Conservation (phyloP, 1,140 invertebrate species). For the Agrypnia vestita region DNA sequence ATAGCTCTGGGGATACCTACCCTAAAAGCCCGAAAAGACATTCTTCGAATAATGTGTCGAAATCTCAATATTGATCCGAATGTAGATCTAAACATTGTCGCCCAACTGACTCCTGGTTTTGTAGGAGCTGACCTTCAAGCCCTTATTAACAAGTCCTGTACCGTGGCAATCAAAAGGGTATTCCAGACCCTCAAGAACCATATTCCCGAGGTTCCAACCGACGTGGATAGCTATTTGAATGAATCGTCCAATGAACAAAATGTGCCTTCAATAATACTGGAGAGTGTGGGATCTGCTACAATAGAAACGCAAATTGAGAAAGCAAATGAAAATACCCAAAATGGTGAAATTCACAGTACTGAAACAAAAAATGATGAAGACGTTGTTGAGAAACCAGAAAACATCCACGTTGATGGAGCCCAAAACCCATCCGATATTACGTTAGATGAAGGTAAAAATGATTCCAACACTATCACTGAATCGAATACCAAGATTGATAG, state of each 20-base stretch:
- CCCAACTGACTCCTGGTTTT: constrained; percentile 94
- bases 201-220: background rate
- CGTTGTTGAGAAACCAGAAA: background rate
- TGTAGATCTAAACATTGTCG: constrained; percentile 82
- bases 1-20: constrained; percentile 95
- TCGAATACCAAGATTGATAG: constrained; percentile 40
- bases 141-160: constrained; percentile 89
- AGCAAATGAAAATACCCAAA: constrained; percentile 43
- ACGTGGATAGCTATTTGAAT: constrained; percentile 1
- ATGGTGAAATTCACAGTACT: constrained; percentile 7
- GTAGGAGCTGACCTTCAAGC: constrained; percentile 96
- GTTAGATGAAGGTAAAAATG: constrained; percentile 25
- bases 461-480: constrained; percentile 4
- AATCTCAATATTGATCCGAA: constrained; percentile 80
- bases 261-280: constrained; percentile 12
- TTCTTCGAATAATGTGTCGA: constrained; percentile 82
- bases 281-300: constrained; percentile 31
- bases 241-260: background rate
- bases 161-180: constrained; percentile 84
- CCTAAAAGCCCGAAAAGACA: constrained; percentile 83
- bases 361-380: constrained; percentile 12
- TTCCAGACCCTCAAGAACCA: constrained; percentile 59
- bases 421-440: background rate
- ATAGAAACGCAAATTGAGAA: constrained; percentile 46
- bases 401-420: background rate